Conservation (phyloP, 2,888 invertebrate species). For the Hanleya hanleyi region DNA sequence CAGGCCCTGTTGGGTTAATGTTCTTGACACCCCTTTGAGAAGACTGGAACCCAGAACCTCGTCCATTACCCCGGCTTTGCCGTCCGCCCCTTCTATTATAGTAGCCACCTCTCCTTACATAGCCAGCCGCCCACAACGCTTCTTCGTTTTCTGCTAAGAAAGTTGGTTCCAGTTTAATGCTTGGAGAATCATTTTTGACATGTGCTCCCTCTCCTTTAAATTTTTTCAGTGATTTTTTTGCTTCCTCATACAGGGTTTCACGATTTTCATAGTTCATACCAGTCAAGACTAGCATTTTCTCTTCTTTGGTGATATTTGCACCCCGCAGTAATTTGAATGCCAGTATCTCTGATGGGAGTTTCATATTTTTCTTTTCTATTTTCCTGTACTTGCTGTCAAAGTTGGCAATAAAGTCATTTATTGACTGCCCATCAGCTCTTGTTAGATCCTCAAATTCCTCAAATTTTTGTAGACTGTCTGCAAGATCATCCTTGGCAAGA, state of each 20-base stretch:
- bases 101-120: slow-evolving; percentile 8
- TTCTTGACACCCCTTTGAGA: neutral
- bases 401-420: slow-evolving; percentile 30
- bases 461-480: slow-evolving; percentile 41
- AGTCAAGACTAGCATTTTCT: slow-evolving; percentile 26
- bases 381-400: slow-evolving; percentile 38
- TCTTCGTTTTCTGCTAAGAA: slow-evolving; percentile 28
- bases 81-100: neutral
- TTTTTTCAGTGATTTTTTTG: slow-evolving; percentile 24
- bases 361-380: slow-evolving; percentile 42
- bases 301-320: slow-evolving; percentile 35
- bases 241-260: slow-evolving; percentile 23
- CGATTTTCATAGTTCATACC: slow-evolving; percentile 30
- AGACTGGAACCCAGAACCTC: neutral
- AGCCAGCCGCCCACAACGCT: slow-evolving; percentile 24
- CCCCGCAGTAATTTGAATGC: slow-evolving; percentile 35
- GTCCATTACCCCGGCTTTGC: neutral
- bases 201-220: slow-evolving; percentile 12
- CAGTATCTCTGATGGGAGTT: slow-evolving; percentile 38
- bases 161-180: slow-evolving; percentile 30
- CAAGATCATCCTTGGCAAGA: slow-evolving; percentile 41
- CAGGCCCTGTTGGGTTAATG: too few relatives aligned
- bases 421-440: slow-evolving; percentile 27
- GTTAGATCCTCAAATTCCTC: slow-evolving; percentile 34
- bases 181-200: neutral